Evolutionary conservation across 2,888 invertebrate genomes (phyloP).

Genomic region (Melanophora roralis): DNA sequence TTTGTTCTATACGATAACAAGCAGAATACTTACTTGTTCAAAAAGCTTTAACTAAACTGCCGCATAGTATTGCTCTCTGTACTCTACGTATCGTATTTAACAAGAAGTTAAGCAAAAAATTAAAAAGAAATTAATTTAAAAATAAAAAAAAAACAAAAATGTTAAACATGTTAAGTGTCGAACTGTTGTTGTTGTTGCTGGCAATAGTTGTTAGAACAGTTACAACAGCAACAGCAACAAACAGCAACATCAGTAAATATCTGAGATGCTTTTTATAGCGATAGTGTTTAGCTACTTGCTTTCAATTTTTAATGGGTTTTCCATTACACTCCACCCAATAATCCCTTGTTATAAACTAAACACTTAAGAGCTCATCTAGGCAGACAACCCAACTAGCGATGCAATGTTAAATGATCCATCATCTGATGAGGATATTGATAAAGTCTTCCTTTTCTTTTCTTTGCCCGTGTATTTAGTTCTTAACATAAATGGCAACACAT

Average conservation of each 20-base stretch:
- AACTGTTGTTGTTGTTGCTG: constrained; percentile 10
- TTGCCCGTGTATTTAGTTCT: constrained; percentile 35
- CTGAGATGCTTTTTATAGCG: constrained; percentile 51
- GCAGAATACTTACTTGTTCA: constrained; percentile 30
- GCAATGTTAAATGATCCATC: constrained; percentile 53
- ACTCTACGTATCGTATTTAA: background rate
- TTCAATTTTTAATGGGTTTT: constrained; percentile 59
- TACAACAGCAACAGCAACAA: background rate
- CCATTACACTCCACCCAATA: constrained; percentile 48
- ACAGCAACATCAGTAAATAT: constrained; percentile 23
- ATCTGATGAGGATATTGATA: constrained; percentile 57
- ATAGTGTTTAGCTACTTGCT: constrained; percentile 60
- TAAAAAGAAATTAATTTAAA: background rate
- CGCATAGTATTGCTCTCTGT: background rate
- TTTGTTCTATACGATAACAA: constrained; percentile 34
- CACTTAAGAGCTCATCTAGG: constrained; percentile 8
- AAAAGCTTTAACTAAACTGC: background rate
- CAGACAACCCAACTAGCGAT: constrained; percentile 32
- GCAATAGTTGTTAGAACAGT: constrained; percentile 30
- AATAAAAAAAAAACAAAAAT: constrained; percentile 23
- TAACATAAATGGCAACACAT: constrained; percentile 56
- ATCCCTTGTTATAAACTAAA: constrained; percentile 19
- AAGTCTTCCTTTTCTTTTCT: constrained; percentile 42
- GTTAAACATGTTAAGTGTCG: constrained; percentile 36
- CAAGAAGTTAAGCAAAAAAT: constrained; percentile 12